These are phyloP conservation scores for Aricia agestis DNA, from an alignment of 1,140 invertebrate genomes.

Conservation along the genomic window DNA sequence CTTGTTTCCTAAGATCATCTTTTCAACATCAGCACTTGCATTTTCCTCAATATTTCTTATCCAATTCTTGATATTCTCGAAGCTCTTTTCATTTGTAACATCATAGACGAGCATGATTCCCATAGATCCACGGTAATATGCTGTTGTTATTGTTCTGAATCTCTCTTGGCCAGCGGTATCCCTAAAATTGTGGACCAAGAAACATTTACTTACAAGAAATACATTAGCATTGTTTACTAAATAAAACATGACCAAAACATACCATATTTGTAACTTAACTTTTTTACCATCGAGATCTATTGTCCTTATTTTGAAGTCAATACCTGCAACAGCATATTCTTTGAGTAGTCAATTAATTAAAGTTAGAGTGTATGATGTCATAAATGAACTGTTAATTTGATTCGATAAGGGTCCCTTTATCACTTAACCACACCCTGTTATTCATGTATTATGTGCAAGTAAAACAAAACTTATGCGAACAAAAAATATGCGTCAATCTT, in stretches of 20 bases:
- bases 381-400: slow-evolving; percentile 58
- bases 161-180: slow-evolving; percentile 96
- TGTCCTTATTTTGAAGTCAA: slow-evolving; percentile 99
- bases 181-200: slow-evolving; percentile 74
- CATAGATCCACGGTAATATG: slow-evolving; percentile 98
- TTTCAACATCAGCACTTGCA: slow-evolving; percentile 99
- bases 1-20: slow-evolving; percentile 99
- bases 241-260: slow-evolving; percentile 50
- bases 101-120: slow-evolving; percentile 99
- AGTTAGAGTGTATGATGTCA: slow-evolving; percentile 73
- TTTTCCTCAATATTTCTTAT: slow-evolving; percentile 99
- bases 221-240: not conserved
- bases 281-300: slow-evolving; percentile 98
- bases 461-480: slow-evolving; percentile 42
- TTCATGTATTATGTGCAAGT: slow-evolving; percentile 26
- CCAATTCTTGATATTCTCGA: slow-evolving; percentile 99
- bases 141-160: slow-evolving; percentile 98
- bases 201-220: slow-evolving; percentile 28
- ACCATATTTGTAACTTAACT: slow-evolving; percentile 99
- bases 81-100: slow-evolving; percentile 98
- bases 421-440: slow-evolving; percentile 53
- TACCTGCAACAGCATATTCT: slow-evolving; percentile 83
- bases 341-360: slow-evolving; percentile 61
- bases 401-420: slow-evolving; percentile 58
- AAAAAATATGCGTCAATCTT: slow-evolving; percentile 37